A percentile compares a stretch with the other conserved stretches of the same genome.
phyloP scores from a whole-genome alignment of 2,888 invertebrate species.

The Sesia apiformis region DNA sequence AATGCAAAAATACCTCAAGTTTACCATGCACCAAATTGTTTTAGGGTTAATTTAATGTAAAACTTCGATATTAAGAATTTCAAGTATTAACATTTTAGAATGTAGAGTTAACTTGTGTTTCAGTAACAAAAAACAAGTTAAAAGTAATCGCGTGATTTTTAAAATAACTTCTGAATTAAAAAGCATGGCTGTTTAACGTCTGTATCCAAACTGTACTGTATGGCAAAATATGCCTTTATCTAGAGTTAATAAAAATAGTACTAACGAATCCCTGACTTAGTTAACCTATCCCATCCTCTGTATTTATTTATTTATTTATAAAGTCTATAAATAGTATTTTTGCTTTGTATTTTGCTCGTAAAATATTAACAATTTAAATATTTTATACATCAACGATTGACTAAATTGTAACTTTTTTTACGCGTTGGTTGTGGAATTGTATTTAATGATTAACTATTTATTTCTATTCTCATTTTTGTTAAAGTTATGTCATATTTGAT shows the following conservation, averaged over 20 bases:
- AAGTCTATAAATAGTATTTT: constrained; percentile 46
- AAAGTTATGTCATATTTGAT: constrained; percentile 54
- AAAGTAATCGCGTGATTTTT: too few relatives aligned
- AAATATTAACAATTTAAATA: constrained; percentile 37
- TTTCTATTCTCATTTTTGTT: constrained; percentile 45
- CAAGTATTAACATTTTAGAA: constrained; percentile 44
- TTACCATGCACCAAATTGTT: constrained; percentile 70
- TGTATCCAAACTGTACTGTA: background rate
- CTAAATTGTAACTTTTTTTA: constrained; percentile 9
- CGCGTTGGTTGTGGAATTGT: constrained; percentile 39
- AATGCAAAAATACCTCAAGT: constrained; percentile 64
- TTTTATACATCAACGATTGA: constrained; percentile 10
- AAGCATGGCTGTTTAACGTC: too few relatives aligned
- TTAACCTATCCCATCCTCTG: constrained; percentile 46
- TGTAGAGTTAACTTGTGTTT: too few relatives aligned
- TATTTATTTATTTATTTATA: constrained; percentile 66
- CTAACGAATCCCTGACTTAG: constrained; percentile 39
- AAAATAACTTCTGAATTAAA: too few relatives aligned
- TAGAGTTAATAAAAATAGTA: constrained; percentile 7
- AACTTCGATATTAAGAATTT: constrained; percentile 25
- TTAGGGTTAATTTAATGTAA: constrained; percentile 27
- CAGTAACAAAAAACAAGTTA: too few relatives aligned
- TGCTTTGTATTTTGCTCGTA: constrained; percentile 64
- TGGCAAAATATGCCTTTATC: background rate
- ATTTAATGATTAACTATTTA: constrained; percentile 33